Base-by-base conservation (phyloP, 2,113 vertebrate species). In the Burhinus bistriatus region DNA sequence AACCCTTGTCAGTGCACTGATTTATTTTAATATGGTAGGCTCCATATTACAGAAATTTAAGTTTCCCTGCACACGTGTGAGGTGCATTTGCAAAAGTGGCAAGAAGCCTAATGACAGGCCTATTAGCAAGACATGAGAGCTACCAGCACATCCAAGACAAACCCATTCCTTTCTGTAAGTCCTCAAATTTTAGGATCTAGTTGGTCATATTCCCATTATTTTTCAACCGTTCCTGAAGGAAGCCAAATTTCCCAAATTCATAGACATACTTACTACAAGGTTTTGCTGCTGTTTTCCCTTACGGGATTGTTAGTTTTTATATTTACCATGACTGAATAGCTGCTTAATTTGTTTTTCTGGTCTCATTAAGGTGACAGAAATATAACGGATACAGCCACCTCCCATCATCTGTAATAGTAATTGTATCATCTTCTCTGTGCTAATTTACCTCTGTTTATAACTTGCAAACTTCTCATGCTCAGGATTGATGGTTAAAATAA, bases 391-490 rank as follows among this genome's bases (percentile, higher is more conserved):
- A 87, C 54, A 89, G 62, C 44, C 68, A 77, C 49, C 34, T 93
- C 71, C 49, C 70, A 65, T 84, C 64, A 84, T 92, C 59, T 22
- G 17, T 81, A 93, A 81, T 51, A 82, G 40, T 65, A 93, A 78
- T 87, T 84, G 27, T 61, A 89, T 83, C 12, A 18, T 81, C 71
- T 89, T 62, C 58, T 51, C 72, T 70, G 34, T 62, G 61, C 17
- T 92, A 87, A 89, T 82, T 84, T 92, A 64, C 83, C 21, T 89
- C 72, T 90, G 81, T 85, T 87, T 93, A 84, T 70, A 87, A 91
- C 26, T 57, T 89, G 61, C 6, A 70, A 82, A 57, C 40, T 51
- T 64, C 54, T 83, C 16, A 20, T 61, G 51, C 44, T 77, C 47
- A 55, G 49, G 36, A 57, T 40, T 66, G 52, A 55, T 5, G 4